phyloP scores from a whole-genome alignment of 2,888 invertebrate genomes.

The Nymphalis c-album region DNA sequence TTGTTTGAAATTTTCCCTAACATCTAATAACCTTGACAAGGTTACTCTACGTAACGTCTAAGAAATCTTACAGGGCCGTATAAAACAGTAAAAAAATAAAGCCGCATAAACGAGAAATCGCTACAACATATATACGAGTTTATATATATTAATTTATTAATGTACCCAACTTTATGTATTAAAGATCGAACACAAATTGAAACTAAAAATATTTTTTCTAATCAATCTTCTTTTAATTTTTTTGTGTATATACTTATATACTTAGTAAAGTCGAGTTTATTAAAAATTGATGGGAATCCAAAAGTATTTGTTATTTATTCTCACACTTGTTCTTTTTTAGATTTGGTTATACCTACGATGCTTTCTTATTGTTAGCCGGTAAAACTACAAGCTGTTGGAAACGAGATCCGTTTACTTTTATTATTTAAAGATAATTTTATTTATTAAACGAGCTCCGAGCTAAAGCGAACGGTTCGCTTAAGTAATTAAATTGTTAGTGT shows the following conservation, averaged over 20 bases:
- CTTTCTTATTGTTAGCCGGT: not conserved
- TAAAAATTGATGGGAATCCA: too few species aligned
- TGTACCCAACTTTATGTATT: not conserved
- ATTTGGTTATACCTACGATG: not conserved
- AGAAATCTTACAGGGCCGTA: not conserved
- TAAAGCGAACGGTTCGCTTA: slow-evolving; percentile 24
- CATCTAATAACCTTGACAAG: not conserved
- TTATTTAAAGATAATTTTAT: slow-evolving; percentile 47
- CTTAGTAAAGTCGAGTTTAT: too few species aligned
- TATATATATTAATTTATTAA: too few species aligned
- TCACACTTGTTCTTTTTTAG: not conserved
- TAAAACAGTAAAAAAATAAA: too few species aligned
- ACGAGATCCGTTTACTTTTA: slow-evolving; percentile 32
- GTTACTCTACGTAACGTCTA: not conserved
- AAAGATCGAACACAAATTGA: not conserved
- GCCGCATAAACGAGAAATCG: too few species aligned
- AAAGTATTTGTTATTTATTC: not conserved
- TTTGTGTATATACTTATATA: too few species aligned
- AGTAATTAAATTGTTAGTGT: slow-evolving; percentile 37
- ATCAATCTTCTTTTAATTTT: too few species aligned
- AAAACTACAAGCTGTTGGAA: slow-evolving; percentile 22
- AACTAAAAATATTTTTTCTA: too few species aligned
- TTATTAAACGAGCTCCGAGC: slow-evolving; percentile 44
- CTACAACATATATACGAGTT: too few species aligned
- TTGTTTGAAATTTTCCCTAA: not conserved